Evolutionary conservation across 2,888 invertebrate species (phyloP).

Genomic region (Odontothrips loti): DNA sequence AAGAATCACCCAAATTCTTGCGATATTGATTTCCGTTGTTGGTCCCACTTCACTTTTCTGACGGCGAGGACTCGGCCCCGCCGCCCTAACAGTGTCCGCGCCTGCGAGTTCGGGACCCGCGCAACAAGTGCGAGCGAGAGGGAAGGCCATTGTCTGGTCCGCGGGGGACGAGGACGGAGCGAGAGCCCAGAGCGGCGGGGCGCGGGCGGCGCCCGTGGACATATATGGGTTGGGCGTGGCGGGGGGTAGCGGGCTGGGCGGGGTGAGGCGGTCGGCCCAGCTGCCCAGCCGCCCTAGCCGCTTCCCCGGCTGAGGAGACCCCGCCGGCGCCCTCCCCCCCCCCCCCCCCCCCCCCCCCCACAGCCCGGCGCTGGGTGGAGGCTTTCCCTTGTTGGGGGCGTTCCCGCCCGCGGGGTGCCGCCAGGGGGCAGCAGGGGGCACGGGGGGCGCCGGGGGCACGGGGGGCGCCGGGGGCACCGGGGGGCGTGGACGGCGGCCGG

Average conservation of each 20-base stretch:
- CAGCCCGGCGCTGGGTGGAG: slow-evolving; percentile 27
- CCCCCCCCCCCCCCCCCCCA: slow-evolving; percentile 25
- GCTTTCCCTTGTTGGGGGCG: slow-evolving; percentile 33
- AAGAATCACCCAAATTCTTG: too few species aligned
- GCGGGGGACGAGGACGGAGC: neutral
- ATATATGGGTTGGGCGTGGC: slow-evolving; percentile 34
- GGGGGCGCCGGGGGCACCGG: slow-evolving; percentile 29
- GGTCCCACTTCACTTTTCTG: too few species aligned
- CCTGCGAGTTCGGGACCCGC: too few species aligned
- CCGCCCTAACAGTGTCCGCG: too few species aligned
- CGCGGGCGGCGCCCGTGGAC: slow-evolving; percentile 31
- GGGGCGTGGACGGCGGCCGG: slow-evolving; percentile 36
- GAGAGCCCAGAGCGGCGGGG: slow-evolving; percentile 1
- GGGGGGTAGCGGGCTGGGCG: slow-evolving; percentile 32
- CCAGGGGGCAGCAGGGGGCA: slow-evolving; percentile 31
- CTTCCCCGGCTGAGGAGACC: slow-evolving; percentile 45
- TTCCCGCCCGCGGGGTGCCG: slow-evolving; percentile 39
- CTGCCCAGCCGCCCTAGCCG: slow-evolving; percentile 43
- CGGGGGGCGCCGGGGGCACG: slow-evolving; percentile 40
- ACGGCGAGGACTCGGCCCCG: too few species aligned
- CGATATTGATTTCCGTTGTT: too few species aligned
- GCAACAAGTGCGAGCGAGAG: too few species aligned
- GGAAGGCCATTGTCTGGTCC: neutral
- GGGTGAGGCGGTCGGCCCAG: slow-evolving; percentile 44
- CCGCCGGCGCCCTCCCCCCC: slow-evolving; percentile 39